Evolutionary conservation across 2,888 invertebrate species (phyloP).

Genomic region (Epinotia nisella): DNA sequence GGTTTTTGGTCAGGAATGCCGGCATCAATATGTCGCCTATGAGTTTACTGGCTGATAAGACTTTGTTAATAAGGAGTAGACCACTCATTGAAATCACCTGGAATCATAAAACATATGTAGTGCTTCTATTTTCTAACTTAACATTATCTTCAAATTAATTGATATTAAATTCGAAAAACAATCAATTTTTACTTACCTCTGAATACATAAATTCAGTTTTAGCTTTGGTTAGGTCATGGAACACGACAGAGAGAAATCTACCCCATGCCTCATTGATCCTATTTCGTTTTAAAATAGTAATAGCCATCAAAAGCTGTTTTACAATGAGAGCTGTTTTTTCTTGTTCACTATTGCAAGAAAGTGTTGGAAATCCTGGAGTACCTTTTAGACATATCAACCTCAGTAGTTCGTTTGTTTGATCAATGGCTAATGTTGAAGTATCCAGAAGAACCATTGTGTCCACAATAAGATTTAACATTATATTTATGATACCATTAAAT

Average conservation of each 20-base stretch:
- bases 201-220: constrained; percentile 54
- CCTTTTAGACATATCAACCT: constrained; percentile 65
- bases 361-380: constrained; percentile 54
- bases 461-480: constrained; percentile 61
- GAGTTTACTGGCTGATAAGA: constrained; percentile 68
- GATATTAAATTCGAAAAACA: not conserved
- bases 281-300: constrained; percentile 53
- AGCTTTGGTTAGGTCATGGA: constrained; percentile 56
- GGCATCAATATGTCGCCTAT: constrained; percentile 76
- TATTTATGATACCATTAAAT: constrained; percentile 51
- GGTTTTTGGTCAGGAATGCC: constrained; percentile 67
- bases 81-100: constrained; percentile 71
- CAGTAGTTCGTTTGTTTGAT: constrained; percentile 55
- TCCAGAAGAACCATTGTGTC: constrained; percentile 55
- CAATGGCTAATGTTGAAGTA: constrained; percentile 52
- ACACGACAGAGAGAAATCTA: constrained; percentile 54
- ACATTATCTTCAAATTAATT: not conserved
- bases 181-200: constrained; percentile 55
- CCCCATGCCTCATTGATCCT: constrained; percentile 60
- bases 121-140: not conserved
- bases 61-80: constrained; percentile 66
- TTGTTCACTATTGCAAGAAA: constrained; percentile 53
- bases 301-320: constrained; percentile 61
- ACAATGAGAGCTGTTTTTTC: constrained; percentile 56
- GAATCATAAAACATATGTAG: constrained; percentile 50